A percentile compares a stretch with the other conserved stretches of the same genome.
Evolutionary conservation across 2,797 vertebrate genomes (phyloP).

Genomic region (Crax fasciolata): DNA sequence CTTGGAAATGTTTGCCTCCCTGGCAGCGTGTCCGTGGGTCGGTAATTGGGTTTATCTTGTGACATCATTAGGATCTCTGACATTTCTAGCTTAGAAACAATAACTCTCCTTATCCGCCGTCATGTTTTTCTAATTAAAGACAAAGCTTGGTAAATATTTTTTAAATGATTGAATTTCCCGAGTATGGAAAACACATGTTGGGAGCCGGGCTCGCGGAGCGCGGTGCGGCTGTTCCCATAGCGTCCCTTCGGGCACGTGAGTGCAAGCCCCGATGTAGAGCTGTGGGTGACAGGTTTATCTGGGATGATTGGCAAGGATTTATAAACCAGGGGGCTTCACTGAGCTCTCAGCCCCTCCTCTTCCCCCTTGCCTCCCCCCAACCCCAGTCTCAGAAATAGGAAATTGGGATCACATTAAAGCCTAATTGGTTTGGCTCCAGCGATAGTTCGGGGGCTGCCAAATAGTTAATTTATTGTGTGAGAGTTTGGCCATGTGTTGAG

Average conservation of each 20-base stretch:
- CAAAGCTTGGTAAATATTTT: constrained; percentile 80
- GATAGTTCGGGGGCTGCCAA: constrained; percentile 63
- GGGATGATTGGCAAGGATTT: constrained; percentile 75
- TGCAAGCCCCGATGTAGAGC: constrained; percentile 57
- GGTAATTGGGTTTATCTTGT: constrained; percentile 53
- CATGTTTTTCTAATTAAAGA: constrained; percentile 81
- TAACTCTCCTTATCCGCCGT: constrained; percentile 72
- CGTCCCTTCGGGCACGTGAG: constrained; percentile 46
- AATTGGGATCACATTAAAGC: constrained; percentile 76
- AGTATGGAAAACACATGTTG: constrained; percentile 77
- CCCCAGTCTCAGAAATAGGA: constrained; percentile 72
- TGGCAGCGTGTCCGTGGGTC: background rate
- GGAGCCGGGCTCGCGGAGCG: constrained; percentile 58
- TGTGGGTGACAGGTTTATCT: constrained; percentile 76
- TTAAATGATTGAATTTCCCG: constrained; percentile 78
- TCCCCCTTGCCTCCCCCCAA: background rate
- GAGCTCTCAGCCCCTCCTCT: constrained; percentile 6
- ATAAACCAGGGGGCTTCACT: constrained; percentile 74
- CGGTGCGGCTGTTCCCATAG: constrained; percentile 49
- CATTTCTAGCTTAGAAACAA: constrained; percentile 72
- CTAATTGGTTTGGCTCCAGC: constrained; percentile 80
- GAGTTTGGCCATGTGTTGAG: constrained; percentile 77
- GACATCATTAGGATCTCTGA: constrained; percentile 64
- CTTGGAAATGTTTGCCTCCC: background rate
- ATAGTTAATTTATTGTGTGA: constrained; percentile 81